phyloP scores from a whole-genome alignment of 1,140 invertebrate species.

The Agrilus planipennis region DNA sequence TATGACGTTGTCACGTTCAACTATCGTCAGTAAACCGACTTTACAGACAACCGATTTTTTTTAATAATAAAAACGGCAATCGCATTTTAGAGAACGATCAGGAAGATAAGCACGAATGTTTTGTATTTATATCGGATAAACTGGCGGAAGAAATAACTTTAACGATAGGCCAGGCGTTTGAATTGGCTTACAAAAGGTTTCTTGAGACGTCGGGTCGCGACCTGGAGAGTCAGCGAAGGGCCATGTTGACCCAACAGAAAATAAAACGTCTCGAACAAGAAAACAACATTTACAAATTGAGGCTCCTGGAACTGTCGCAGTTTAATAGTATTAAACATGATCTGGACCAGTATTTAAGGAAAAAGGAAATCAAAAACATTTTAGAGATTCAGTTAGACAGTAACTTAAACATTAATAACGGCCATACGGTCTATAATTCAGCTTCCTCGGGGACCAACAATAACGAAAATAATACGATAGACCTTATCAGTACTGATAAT shows the following conservation, averaged over 20 bases:
- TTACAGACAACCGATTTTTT: no score
- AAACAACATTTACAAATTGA: conserved; percentile 53
- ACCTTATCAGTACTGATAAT: conserved; percentile 14
- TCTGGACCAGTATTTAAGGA: conserved; percentile 30
- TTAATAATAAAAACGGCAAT: no score
- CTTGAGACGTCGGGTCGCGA: conserved; percentile 67
- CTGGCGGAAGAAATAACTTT: conserved; percentile 92
- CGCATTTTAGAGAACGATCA: conserved; percentile 21
- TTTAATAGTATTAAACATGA: conserved; percentile 27
- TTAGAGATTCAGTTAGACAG: conserved; percentile 19
- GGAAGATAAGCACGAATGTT: conserved; percentile 79
- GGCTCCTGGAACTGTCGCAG: conserved; percentile 46
- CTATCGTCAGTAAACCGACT: no score
- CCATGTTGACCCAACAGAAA: conserved; percentile 59
- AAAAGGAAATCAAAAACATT: conserved; percentile 28
- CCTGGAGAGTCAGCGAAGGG: conserved; percentile 56
- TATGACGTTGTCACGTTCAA: no score
- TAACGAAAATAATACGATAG: conserved; percentile 12
- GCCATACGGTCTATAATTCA: conserved; percentile 8
- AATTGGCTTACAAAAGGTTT: conserved; percentile 86
- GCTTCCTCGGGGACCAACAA: conserved; percentile 33
- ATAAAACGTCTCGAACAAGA: conserved; percentile 61
- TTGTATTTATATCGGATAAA: conserved; percentile 94
- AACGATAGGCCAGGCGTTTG: conserved; percentile 94
- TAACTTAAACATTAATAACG: conserved; percentile 6